These are phyloP conservation scores for Gobius niger DNA, from an alignment of 2,113 vertebrate genomes.

Conservation along the genomic window DNA sequence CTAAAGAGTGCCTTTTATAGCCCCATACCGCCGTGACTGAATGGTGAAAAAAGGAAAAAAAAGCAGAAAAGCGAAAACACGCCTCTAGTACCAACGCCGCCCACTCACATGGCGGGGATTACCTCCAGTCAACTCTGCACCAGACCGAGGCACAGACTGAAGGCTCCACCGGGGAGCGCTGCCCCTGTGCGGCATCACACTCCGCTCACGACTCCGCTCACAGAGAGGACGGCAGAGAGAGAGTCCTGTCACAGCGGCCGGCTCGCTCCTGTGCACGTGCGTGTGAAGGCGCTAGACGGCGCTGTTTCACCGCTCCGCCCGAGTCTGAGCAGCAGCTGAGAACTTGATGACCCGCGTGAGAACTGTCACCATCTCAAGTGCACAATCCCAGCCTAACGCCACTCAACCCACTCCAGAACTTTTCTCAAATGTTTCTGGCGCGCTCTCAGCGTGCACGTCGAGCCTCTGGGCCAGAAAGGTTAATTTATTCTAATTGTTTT, in stretches of 20 bases:
- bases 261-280: conserved; percentile 3
- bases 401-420: too few relatives aligned
- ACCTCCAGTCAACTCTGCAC: conserved; percentile 78
- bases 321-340: conserved; percentile 26
- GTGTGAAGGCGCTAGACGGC: conserved; percentile 46
- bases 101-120: conserved; percentile 94
- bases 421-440: too few relatives aligned
- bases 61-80: conserved; percentile 82
- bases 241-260: conserved; percentile 5
- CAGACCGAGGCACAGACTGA: conserved; percentile 11
- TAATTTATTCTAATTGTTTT: too few relatives aligned
- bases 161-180: neutral
- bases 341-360: neutral
- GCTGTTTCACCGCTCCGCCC: conserved; percentile 36
- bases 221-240: neutral
- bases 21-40: conserved; percentile 80
- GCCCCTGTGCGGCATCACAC: neutral
- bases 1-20: conserved; percentile 85
- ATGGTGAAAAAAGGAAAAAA: conserved; percentile 77
- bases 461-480: too few relatives aligned
- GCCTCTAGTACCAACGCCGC: conserved; percentile 87
- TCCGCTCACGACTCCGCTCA: neutral
- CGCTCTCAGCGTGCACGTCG: too few relatives aligned
- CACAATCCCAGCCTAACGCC: too few relatives aligned
- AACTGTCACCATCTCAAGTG: neutral